phyloP scores from a whole-genome alignment of 2,113 vertebrate genomes.

The Gnathonemus echidnorhynchus region DNA sequence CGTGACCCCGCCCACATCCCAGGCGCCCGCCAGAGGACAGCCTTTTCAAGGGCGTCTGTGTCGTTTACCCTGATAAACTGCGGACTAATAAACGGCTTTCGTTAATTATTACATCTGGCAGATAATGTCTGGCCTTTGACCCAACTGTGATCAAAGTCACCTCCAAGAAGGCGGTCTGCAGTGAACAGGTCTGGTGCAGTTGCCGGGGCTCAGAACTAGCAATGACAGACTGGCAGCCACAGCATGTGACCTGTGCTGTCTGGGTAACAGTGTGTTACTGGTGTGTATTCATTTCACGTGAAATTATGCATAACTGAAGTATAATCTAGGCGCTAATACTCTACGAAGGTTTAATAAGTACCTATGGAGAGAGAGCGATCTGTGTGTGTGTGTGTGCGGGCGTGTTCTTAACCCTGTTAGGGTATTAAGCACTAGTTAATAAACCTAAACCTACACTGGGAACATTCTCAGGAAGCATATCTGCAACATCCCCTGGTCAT shows the following conservation, averaged over 20 bases:
- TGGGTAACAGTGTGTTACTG: background rate
- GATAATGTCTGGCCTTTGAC: conserved; percentile 4
- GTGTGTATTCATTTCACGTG: background rate
- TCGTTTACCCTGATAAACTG: background rate
- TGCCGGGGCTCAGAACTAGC: background rate
- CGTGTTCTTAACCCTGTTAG: background rate
- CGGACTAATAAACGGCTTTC: background rate
- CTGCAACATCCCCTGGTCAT: background rate
- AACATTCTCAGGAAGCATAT: background rate
- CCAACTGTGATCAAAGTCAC: background rate
- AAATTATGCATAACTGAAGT: background rate
- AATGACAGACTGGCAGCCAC: background rate
- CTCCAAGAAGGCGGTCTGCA: background rate
- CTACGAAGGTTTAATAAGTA: background rate
- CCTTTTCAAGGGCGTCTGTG: background rate
- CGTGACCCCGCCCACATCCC: background rate
- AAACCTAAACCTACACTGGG: background rate
- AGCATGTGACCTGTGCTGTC: background rate
- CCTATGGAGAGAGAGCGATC: background rate
- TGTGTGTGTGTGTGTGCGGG: background rate
- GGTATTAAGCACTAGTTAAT: background rate
- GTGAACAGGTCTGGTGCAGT: background rate
- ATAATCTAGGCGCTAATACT: background rate
- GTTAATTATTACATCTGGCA: background rate
- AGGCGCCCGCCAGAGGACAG: background rate